Conservation (phyloP, 1,140 invertebrate species). For the Tetraneura akinire region DNA sequence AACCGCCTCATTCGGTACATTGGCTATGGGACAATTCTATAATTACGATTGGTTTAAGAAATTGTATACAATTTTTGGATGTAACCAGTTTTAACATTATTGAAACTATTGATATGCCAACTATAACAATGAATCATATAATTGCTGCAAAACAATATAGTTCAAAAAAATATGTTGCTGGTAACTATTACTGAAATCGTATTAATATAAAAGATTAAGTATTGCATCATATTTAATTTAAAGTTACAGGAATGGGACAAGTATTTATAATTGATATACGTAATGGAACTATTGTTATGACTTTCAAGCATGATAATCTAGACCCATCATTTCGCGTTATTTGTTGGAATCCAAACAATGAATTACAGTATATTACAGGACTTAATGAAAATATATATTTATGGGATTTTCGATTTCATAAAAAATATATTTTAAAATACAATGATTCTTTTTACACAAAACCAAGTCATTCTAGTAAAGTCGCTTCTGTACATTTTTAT, state of each 20-base stretch:
- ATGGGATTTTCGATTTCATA: slow-evolving; percentile 39
- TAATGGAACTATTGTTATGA: slow-evolving; percentile 25
- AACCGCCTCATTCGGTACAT: slow-evolving; percentile 4
- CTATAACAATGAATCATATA: slow-evolving; percentile 5
- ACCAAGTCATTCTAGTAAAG: background rate
- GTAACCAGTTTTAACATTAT: background rate
- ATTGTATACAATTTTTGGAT: slow-evolving; percentile 32
- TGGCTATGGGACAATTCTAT: slow-evolving; percentile 44
- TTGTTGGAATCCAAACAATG: slow-evolving; percentile 16
- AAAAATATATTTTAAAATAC: slow-evolving; percentile 8
- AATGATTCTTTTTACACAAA: background rate
- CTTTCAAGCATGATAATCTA: slow-evolving; percentile 1
- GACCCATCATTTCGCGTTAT: background rate
- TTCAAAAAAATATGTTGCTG: slow-evolving; percentile 11
- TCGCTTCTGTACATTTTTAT: slow-evolving; percentile 24
- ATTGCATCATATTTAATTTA: background rate
- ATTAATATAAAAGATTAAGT: no score
- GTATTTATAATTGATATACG: slow-evolving; percentile 21
- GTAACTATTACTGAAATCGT: background rate
- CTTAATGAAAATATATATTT: slow-evolving; percentile 29
- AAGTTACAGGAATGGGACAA: slow-evolving; percentile 18
- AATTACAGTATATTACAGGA: slow-evolving; percentile 24
- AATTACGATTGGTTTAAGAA: background rate
- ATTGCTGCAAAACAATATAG: background rate
- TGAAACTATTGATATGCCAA: slow-evolving; percentile 1